phyloP scores from a whole-genome alignment of 2,888 invertebrate genomes.

The Melinaea marsaeus region DNA sequence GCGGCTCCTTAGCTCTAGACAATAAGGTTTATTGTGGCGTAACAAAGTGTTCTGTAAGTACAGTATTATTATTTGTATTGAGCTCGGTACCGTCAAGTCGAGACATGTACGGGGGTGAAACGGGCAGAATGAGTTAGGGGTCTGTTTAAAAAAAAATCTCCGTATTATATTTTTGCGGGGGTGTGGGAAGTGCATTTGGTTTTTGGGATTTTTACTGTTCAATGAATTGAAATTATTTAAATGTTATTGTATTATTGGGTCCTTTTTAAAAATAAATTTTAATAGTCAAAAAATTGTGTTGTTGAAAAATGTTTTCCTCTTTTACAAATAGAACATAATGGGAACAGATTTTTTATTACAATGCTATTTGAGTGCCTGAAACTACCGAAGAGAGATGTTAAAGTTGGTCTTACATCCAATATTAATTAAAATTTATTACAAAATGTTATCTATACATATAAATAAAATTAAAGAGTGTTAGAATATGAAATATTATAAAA shows the following conservation, averaged over 20 bases:
- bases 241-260: constrained; percentile 9
- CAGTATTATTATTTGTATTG: constrained; percentile 16
- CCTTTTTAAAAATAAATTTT: neutral
- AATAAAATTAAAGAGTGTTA: too few species aligned
- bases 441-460: too few species aligned
- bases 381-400: too few species aligned
- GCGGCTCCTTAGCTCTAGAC: constrained; percentile 30
- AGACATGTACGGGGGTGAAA: constrained; percentile 33
- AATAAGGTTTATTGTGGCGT: constrained; percentile 37
- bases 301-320: neutral
- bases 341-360: too few species aligned
- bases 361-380: too few species aligned
- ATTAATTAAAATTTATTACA: too few species aligned
- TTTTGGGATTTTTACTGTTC: constrained; percentile 34
- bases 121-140: constrained; percentile 26
- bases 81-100: constrained; percentile 32
- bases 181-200: constrained; percentile 34
- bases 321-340: too few species aligned
- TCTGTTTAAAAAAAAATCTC: constrained; percentile 17
- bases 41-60: constrained; percentile 11
- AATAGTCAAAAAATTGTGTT: neutral
- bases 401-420: too few species aligned
- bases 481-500: too few species aligned
- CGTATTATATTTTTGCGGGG: constrained; percentile 21
- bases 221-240: constrained; percentile 41